Evolutionary conservation across 2,113 vertebrate genomes (phyloP), one percentile per base, ranked within the genome.

Genomic region (Hyperopisus bebe): DNA sequence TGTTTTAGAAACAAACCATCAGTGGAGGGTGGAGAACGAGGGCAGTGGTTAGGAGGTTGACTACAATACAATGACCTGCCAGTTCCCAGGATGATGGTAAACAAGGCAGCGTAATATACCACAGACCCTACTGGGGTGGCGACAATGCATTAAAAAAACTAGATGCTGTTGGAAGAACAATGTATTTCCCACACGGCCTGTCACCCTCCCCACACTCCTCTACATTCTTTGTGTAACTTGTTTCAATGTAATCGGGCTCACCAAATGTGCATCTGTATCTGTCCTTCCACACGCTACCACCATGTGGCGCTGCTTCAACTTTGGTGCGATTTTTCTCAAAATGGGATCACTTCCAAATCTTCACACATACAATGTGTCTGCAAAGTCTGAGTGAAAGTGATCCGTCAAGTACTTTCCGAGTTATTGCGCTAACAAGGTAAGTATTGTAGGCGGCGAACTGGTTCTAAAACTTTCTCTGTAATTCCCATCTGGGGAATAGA

Each of bases 31-130:
- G 42, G 82, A 47, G 44, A 15, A 87, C 5, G 17, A 53, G 50
- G 85, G n/a, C 47, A 62, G 87, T 13, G 55, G 42, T 21, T 39
- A 7, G 19, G 87, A 66, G 11, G 50, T 83, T 74, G 74, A 44
- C 89, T 89, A 70, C 90, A 91, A 92, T 91, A 89, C 89, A 86
- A 89, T 91, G 77, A 77, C 74, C 88, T 86, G 90, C 88, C 90
- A 89, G 10, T 11, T 55, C 88, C 39, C 42, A 1, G 47, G 27
- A 89, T 47, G 51, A 27, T 13, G 7, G 70, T 39, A 53, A 88
- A 44, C 86, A 46, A 5, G 15, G 53, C 9, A 7, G 50, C 2
- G 3, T 35, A 88, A 39, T 35, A 58, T 9, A 53, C 27, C 70
- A 39, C 70, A 77, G 70, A 77, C 31, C 35, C 15, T 2, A 39